Conservation (phyloP, 2,888 invertebrate genomes). For the Stenolophus ochropezus region DNA sequence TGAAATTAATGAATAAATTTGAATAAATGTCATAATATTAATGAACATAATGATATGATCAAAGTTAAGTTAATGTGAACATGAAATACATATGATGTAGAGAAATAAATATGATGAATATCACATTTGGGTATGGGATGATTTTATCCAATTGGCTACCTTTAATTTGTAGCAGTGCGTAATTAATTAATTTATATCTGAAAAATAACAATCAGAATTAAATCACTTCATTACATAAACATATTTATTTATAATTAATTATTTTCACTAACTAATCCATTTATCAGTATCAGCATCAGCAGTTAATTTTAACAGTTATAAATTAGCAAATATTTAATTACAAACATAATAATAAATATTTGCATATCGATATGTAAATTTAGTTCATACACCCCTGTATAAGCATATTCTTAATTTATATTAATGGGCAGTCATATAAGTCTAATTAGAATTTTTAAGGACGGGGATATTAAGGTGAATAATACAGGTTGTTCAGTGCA, state of each 20-base stretch:
- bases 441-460: conserved; percentile 52
- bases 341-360: conserved; percentile 2
- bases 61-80: too few species aligned
- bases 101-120: too few species aligned
- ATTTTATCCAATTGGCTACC: background rate
- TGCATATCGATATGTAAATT: conserved; percentile 9
- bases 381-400: background rate
- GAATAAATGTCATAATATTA: too few species aligned
- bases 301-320: conserved; percentile 5
- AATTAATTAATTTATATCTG: conserved; percentile 10
- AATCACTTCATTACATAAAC: background rate
- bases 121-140: background rate
- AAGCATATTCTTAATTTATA: conserved; percentile 23
- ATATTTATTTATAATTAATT: conserved; percentile 28
- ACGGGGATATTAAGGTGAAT: conserved; percentile 25
- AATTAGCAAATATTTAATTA: conserved; percentile 40
- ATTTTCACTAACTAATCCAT: conserved; percentile 23
- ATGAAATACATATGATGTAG: too few species aligned
- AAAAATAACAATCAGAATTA: conserved; percentile 14
- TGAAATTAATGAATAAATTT: too few species aligned
- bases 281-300: conserved; percentile 24
- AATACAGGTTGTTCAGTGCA: conserved; percentile 20
- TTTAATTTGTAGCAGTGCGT: background rate
- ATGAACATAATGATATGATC: too few species aligned
- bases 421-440: conserved; percentile 22